Conservation (phyloP, 2,797 vertebrate species). For the Xenopus petersii region DNA sequence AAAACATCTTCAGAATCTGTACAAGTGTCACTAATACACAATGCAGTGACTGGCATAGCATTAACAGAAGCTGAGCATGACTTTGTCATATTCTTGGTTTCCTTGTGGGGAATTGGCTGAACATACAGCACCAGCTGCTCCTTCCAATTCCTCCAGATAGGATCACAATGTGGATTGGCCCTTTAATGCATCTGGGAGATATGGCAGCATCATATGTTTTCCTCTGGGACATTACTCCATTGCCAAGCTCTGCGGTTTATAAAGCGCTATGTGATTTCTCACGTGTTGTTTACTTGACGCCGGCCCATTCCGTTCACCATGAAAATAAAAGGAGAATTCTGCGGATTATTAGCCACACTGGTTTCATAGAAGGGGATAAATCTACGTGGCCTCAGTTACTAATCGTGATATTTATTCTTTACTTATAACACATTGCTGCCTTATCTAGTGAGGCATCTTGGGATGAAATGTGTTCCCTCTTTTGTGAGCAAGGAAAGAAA, state of each 20-base stretch:
- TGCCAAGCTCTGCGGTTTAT: constrained; percentile 1
- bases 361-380: neutral
- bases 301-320: neutral
- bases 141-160: neutral
- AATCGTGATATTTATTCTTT: neutral
- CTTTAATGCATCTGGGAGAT: constrained; percentile 14
- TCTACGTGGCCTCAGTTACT: neutral
- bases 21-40: too few species aligned
- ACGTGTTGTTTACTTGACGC: neutral
- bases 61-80: constrained; percentile 2
- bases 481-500: too few species aligned
- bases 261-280: constrained; percentile 7
- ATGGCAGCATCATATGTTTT: neutral
- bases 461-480: too few species aligned
- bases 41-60: neutral
- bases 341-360: constrained; percentile 5
- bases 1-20: too few species aligned
- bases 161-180: neutral
- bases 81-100: constrained; percentile 12
- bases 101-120: constrained; percentile 1
- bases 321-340: constrained; percentile 1
- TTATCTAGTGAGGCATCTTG: too few species aligned
- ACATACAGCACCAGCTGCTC: neutral
- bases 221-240: neutral
- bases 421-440: too few species aligned